Evolutionary conservation across 2,888 invertebrate species (phyloP).

Genomic region (Listrodromus nycthemerus): DNA sequence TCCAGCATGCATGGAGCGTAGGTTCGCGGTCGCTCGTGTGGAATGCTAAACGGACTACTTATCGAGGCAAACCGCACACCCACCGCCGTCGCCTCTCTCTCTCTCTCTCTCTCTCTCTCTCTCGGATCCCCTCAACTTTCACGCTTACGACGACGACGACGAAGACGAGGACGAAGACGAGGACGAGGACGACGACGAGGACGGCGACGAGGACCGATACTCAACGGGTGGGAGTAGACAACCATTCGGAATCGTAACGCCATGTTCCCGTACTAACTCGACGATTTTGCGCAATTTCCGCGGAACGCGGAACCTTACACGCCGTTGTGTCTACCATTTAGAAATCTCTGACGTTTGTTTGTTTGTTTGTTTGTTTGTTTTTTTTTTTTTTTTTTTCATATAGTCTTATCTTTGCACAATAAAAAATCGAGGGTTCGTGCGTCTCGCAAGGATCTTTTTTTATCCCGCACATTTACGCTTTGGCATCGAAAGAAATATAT

Average conservation of each 20-base stretch:
- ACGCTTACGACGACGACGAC: conserved; percentile 64
- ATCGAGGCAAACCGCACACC: conserved; percentile 67
- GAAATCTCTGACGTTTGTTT: conserved; percentile 18
- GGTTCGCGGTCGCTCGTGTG: conserved; percentile 65
- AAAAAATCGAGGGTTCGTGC: no score
- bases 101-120: no score
- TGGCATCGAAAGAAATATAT: not conserved
- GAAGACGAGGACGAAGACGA: conserved; percentile 25
- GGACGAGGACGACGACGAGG: conserved; percentile 20
- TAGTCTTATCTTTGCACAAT: no score
- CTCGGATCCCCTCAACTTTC: conserved; percentile 67
- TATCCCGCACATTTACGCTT: no score
- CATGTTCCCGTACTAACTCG: conserved; percentile 47
- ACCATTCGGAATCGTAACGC: conserved; percentile 7
- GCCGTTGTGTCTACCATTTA: conserved; percentile 12
- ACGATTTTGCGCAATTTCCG: conserved; percentile 57
- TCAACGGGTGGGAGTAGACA: conserved; percentile 10
- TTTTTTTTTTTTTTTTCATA: no score
- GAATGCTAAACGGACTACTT: conserved; percentile 72
- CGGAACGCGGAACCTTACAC: not conserved
- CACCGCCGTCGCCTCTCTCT: conserved; percentile 35
- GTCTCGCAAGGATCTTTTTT: no score
- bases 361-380: no score
- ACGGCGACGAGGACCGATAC: conserved; percentile 31
- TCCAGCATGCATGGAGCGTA: conserved; percentile 69